Conservation (phyloP, 2,113 vertebrate species). For the Lampris megalopsis region DNA sequence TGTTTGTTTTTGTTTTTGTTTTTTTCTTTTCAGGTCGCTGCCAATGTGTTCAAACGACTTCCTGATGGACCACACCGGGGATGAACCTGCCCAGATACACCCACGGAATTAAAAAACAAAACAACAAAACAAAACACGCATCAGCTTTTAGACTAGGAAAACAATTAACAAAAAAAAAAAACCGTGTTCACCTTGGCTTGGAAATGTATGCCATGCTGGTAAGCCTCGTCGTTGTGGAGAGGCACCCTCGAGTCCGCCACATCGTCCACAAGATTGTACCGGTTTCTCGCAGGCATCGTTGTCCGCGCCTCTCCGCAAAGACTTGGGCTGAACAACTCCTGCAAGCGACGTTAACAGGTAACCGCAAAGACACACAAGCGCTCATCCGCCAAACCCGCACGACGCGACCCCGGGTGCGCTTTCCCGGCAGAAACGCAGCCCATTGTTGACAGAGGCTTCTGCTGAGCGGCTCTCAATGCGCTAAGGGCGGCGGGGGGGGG, state of each 20-base stretch:
- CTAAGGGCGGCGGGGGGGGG: not conserved
- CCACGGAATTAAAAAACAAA: constrained; percentile 1
- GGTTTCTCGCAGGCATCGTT: constrained; percentile 87
- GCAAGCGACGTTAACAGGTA: constrained; percentile 29
- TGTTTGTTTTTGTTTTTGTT: too few species aligned
- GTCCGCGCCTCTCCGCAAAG: not conserved
- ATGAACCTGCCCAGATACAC: not conserved
- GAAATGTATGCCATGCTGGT: constrained; percentile 91
- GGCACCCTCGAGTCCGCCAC: constrained; percentile 89
- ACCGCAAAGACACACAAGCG: not conserved
- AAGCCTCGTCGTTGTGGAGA: constrained; percentile 92
- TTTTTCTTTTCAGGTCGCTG: not conserved
- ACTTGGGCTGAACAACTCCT: not conserved
- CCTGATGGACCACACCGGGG: not conserved
- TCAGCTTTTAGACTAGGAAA: too few species aligned
- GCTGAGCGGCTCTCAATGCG: too few species aligned
- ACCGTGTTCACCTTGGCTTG: constrained; percentile 90
- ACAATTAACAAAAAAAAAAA: too few species aligned
- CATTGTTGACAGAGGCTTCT: constrained; percentile 52
- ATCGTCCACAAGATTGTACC: constrained; percentile 95
- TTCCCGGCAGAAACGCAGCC: constrained; percentile 41
- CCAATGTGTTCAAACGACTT: constrained; percentile 58
- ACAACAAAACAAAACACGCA: not conserved
- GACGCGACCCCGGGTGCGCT: constrained; percentile 19
- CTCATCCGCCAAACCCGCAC: constrained; percentile 25